Evolutionary conservation across 2,113 vertebrate genomes (phyloP).

Genomic region (Phoenicopterus ruber): DNA sequence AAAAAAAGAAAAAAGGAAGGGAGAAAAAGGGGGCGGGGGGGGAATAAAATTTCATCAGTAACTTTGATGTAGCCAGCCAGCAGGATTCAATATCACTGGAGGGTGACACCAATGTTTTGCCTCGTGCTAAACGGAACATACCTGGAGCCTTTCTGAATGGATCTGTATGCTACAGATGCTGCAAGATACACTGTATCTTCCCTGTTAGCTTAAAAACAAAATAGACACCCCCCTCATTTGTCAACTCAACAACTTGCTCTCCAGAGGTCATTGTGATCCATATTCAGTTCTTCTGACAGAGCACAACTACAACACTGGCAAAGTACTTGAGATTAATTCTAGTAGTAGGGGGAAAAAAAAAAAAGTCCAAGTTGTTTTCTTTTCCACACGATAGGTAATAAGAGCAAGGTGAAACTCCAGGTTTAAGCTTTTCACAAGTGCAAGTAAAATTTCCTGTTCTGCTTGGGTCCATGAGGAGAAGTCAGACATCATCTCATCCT

Average conservation of each 20-base stretch:
- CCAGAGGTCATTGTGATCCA: background rate
- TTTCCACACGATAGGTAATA: background rate
- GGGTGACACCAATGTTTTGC: background rate
- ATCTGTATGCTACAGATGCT: background rate
- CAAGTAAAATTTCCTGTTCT: background rate
- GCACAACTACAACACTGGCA: background rate
- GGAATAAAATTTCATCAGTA: background rate
- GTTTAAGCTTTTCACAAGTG: background rate
- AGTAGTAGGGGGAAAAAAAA: background rate
- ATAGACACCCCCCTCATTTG: background rate
- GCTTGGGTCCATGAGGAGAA: background rate
- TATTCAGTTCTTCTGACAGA: background rate
- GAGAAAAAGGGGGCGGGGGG: rapidly evolving
- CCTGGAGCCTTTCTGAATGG: background rate
- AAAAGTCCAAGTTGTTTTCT: background rate
- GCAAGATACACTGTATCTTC: background rate
- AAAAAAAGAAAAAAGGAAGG: too few relatives aligned
- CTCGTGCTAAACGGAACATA: background rate
- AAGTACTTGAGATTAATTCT: background rate
- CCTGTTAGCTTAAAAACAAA: background rate
- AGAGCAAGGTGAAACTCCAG: background rate
- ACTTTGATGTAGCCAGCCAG: background rate
- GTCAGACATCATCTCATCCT: background rate
- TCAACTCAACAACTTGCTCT: background rate
- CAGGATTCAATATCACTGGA: background rate